These are phyloP conservation scores for Palythoa grandis DNA, from an alignment of 92 coral and sea anemone species.

Conservation along the genomic window DNA sequence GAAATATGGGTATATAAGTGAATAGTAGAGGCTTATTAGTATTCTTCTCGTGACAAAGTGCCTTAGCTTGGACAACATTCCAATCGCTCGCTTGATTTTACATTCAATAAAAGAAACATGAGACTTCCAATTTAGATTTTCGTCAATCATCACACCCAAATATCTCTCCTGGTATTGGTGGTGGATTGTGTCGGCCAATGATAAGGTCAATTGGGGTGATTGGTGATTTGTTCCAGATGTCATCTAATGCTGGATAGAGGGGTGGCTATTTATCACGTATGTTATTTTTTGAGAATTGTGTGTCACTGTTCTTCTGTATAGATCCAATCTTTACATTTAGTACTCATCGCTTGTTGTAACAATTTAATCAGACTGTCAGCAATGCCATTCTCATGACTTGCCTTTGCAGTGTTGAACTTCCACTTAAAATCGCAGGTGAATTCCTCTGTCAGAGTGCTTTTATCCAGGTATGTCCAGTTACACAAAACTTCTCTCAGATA, in stretches of 20 bases:
- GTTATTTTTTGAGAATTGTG: not conserved
- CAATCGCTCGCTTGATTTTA: too few relatives aligned
- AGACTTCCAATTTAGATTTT: too few relatives aligned
- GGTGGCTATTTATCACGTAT: constrained; percentile 18
- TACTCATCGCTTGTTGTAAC: not conserved
- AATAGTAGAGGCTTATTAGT: too few relatives aligned
- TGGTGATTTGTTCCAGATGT: not conserved
- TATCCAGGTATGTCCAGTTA: constrained; percentile 3
- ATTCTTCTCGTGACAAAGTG: too few relatives aligned
- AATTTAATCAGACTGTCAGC: constrained; percentile 42
- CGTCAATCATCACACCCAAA: too few relatives aligned
- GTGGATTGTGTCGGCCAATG: constrained; percentile 54
- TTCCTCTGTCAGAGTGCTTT: constrained; percentile 39
- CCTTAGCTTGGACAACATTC: too few relatives aligned
- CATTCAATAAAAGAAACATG: too few relatives aligned
- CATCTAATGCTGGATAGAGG: constrained; percentile 15
- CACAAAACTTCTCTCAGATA: constrained; percentile 48
- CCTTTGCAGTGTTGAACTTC: constrained; percentile 38
- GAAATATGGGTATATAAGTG: too few relatives aligned
- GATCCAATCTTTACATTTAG: not conserved
- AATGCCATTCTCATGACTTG: constrained; percentile 29
- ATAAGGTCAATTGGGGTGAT: constrained; percentile 63
- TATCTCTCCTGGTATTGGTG: constrained; percentile 53
- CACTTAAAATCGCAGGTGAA: constrained; percentile 26
- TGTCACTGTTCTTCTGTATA: constrained; percentile 5